Base-by-base conservation (phyloP, 2,797 vertebrate species). In the Nannoperca australis region DNA sequence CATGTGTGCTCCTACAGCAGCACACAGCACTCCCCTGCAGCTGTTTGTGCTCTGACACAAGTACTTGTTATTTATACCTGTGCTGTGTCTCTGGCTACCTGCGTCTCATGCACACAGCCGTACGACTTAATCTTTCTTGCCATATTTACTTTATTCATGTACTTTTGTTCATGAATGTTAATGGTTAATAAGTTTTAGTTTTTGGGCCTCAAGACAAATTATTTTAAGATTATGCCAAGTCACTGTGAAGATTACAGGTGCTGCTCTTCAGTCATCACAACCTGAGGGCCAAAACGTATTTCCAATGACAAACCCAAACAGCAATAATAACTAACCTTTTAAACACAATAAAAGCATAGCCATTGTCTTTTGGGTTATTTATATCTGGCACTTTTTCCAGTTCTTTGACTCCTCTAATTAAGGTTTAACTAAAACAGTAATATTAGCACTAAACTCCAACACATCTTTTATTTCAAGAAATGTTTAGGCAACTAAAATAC, bases 31-130 rank as follows among this genome's bases (percentile, higher is more conserved):
- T 85, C 75, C 88, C 91, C 89, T 88, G 85, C 88, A 91, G 90
- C 87, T 90, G 86, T 92, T 92, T 92, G 82, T 78, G 86, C 84
- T 79, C 83, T 73, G 34, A 91, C 85, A 67, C 73, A 77, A 90
- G 77, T 62, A 63, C 82, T 85, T 79, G 80, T 91, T 90, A 90
- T 92, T 88, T 89, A 82, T 85, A 85, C 84, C 79, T 85, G 66
- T 67, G 70, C 70, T 70, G 61, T 71, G 62, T 86, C 69, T 78
- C 50, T 38, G 65, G 64, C 68, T 88, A 66, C 73, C 83, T 74
- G 66, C 71, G 75, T 71, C 63, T 72, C 70, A 66, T 54, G 69
- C 76, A 68, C 82, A 42, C 27, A 60, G 27, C 40, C 51, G 54
- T 38, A 1, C n/a, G 30, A 62, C 61, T 17, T 4, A 71, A 27